Evolutionary conservation across 2,797 vertebrate species (phyloP).

Genomic region (Amblyopsis hoosieri): DNA sequence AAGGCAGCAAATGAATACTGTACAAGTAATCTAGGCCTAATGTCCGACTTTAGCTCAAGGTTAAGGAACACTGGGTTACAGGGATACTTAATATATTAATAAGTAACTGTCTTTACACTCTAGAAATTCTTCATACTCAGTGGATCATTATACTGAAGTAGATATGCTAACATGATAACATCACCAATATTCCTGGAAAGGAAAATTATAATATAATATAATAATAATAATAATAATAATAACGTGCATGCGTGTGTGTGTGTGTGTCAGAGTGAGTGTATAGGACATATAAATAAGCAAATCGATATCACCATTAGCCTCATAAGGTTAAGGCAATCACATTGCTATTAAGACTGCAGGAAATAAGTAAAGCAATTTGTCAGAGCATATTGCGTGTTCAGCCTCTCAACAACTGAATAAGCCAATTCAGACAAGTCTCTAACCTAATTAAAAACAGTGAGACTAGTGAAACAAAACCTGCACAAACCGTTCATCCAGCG

Average conservation of each 20-base stretch:
- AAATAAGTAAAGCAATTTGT: constrained; percentile 46
- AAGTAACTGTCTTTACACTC: constrained; percentile 55
- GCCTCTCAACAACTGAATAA: constrained; percentile 44
- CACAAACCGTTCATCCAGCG: constrained; percentile 9
- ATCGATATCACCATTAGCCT: constrained; percentile 61
- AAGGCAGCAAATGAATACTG: too few species aligned
- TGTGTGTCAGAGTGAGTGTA: constrained; percentile 2
- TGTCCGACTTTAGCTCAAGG: constrained; percentile 51
- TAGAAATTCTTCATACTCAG: constrained; percentile 39
- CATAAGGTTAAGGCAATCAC: constrained; percentile 55
- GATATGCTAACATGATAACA: constrained; percentile 35
- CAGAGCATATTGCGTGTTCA: constrained; percentile 46
- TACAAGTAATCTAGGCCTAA: not conserved
- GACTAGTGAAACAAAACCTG: constrained; percentile 31
- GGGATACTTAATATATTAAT: constrained; percentile 57
- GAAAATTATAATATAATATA: constrained; percentile 28
- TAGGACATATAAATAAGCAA: constrained; percentile 21
- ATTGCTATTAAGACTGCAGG: constrained; percentile 31
- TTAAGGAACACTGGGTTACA: constrained; percentile 57
- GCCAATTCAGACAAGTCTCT: constrained; percentile 25
- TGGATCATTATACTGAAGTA: constrained; percentile 29
- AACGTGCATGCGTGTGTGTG: not conserved
- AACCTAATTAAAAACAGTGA: constrained; percentile 31
- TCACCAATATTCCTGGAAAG: constrained; percentile 7
- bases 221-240: not conserved